A percentile compares a stretch with the other conserved stretches of the same genome.
Evolutionary conservation across 2,797 vertebrate species (phyloP).

Genomic region (Alouatta caraya): DNA sequence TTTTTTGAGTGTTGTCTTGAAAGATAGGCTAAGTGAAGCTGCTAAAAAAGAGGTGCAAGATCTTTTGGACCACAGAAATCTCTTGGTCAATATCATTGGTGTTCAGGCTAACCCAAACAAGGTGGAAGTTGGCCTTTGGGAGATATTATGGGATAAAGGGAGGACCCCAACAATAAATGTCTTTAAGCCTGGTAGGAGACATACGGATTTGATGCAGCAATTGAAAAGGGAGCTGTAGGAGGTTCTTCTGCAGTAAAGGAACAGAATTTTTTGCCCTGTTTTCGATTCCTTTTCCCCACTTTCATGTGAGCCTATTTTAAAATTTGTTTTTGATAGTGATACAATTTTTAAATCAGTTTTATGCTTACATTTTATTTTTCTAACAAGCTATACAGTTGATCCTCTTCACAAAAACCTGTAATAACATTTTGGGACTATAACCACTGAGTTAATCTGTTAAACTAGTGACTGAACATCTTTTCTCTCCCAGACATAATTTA

Average conservation of each 20-base stretch:
- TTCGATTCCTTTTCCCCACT: not conserved
- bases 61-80: not conserved
- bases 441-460: not conserved
- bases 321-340: not conserved
- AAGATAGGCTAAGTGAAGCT: not conserved
- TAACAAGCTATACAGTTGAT: conserved; percentile 9
- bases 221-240: not conserved
- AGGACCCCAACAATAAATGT: not conserved
- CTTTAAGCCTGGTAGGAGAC: not conserved
- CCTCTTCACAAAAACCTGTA: not conserved
- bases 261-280: not conserved
- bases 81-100: not conserved
- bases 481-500: not conserved
- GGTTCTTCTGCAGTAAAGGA: not conserved
- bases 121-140: not conserved
- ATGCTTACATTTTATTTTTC: conserved; percentile 46
- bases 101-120: not conserved
- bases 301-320: conserved; percentile 21
- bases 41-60: not conserved
- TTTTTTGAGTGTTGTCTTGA: not conserved
- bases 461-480: not conserved
- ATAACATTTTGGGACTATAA: conserved; percentile 13
- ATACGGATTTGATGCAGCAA: not conserved
- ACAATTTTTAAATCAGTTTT: conserved; percentile 32
- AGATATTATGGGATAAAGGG: not conserved